These are phyloP conservation scores for Mactromeris polynyma DNA, from an alignment of 2,888 invertebrate species.

Conservation along the genomic window DNA sequence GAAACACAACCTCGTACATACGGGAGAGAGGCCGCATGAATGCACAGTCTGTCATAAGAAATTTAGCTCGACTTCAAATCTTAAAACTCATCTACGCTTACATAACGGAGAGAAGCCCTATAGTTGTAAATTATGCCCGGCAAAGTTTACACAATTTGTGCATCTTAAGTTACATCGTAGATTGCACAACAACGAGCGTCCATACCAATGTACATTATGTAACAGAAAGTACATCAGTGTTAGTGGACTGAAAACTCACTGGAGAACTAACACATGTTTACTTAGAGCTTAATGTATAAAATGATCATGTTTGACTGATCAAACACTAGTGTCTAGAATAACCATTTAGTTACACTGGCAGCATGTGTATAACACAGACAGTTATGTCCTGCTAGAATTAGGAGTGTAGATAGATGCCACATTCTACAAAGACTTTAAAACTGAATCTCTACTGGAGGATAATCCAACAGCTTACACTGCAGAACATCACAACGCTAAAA, in stretches of 20 bases:
- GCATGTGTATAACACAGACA: too few relatives aligned
- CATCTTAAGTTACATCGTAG: slow-evolving; percentile 98
- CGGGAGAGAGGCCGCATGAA: slow-evolving; percentile 97
- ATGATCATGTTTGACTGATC: too few relatives aligned
- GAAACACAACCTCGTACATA: slow-evolving; percentile 98
- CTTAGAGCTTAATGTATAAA: neutral
- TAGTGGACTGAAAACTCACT: slow-evolving; percentile 88
- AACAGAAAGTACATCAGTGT: slow-evolving; percentile 99
- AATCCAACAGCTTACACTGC: too few relatives aligned
- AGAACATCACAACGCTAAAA: too few relatives aligned
- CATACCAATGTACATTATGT: slow-evolving; percentile 98
- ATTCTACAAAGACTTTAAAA: too few relatives aligned
- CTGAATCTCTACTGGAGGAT: too few relatives aligned
- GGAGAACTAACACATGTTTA: slow-evolving; percentile 82
- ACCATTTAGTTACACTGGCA: too few relatives aligned
- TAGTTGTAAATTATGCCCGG: slow-evolving; percentile 97
- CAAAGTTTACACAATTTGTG: slow-evolving; percentile 99
- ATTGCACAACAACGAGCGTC: slow-evolving; percentile 98
- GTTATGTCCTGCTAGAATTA: too few relatives aligned
- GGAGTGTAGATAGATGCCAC: too few relatives aligned
- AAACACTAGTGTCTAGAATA: too few relatives aligned
- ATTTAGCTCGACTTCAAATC: slow-evolving; percentile 98
- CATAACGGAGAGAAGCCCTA: slow-evolving; percentile 93
- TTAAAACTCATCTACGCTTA: slow-evolving; percentile 98
- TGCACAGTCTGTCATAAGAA: slow-evolving; percentile 99